Evolutionary conservation across 1,140 invertebrate genomes (phyloP).

Genomic region (Euglossa dilemma): DNA sequence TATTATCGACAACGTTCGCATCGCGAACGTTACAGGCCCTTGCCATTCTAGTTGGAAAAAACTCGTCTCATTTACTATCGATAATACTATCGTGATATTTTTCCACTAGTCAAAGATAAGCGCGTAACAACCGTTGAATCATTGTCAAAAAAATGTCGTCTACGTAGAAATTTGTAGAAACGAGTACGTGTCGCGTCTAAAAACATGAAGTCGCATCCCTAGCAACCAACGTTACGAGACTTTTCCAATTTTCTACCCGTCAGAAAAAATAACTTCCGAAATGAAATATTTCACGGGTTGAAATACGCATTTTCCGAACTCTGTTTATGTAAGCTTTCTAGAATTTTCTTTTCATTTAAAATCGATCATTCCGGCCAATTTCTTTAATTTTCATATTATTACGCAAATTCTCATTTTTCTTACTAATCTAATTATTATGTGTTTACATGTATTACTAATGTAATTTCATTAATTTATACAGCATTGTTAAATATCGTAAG

Average conservation of each 20-base stretch:
- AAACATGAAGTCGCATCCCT: background rate
- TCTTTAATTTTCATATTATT: background rate
- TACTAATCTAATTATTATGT: background rate
- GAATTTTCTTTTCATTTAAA: background rate
- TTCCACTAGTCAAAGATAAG: conserved; percentile 20
- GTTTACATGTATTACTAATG: background rate
- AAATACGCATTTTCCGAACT: too few relatives aligned
- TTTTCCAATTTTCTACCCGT: background rate
- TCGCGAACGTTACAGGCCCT: background rate
- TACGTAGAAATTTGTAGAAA: background rate
- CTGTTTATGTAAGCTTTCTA: background rate
- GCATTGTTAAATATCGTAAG: background rate
- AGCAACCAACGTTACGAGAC: background rate
- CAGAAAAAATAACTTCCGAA: background rate
- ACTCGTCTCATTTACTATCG: conserved; percentile 4
- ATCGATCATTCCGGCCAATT: too few relatives aligned
- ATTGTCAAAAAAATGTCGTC: background rate
- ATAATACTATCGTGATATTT: background rate
- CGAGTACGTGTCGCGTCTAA: background rate
- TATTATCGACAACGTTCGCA: background rate
- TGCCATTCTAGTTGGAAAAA: background rate
- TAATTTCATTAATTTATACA: background rate
- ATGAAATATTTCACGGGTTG: background rate
- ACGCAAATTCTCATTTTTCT: background rate
- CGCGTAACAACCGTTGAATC: background rate